Conservation (phyloP, 2,797 vertebrate species). For the Rhinophrynus dorsalis region DNA sequence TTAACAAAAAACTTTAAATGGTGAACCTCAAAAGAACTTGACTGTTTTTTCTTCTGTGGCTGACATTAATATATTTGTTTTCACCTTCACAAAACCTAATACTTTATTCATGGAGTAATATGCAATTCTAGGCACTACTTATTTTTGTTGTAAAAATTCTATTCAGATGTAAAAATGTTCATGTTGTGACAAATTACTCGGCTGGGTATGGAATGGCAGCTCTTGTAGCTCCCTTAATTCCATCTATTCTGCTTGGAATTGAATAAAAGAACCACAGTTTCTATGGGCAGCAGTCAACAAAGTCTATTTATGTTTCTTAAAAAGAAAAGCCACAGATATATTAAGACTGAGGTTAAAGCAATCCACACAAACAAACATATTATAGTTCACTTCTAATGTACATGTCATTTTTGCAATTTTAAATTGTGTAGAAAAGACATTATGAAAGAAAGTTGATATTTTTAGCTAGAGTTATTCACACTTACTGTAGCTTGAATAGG, state of each 20-base stretch:
- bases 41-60: no score
- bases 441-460: background rate
- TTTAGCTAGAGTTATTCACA: slow-evolving; percentile 6
- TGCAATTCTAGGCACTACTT: slow-evolving; percentile 13
- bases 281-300: background rate
- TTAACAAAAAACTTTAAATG: no score
- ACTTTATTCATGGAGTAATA: background rate
- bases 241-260: slow-evolving; percentile 20
- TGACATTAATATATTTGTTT: no score
- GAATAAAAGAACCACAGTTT: slow-evolving; percentile 1
- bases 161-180: slow-evolving; percentile 38
- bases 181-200: slow-evolving; percentile 43
- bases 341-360: slow-evolving; percentile 17
- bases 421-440: background rate
- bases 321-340: slow-evolving; percentile 5
- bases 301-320: slow-evolving; percentile 4
- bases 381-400: slow-evolving; percentile 12
- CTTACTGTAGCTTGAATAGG: no score
- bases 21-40: no score
- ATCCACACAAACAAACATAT: background rate
- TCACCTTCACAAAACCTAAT: slow-evolving; percentile 17
- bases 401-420: no score
- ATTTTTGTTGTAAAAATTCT: slow-evolving; percentile 13
- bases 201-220: slow-evolving; percentile 21
- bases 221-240: slow-evolving; percentile 34